Evolutionary conservation across 2,888 invertebrate genomes (phyloP).

Genomic region (Epistrophella euchroma): DNA sequence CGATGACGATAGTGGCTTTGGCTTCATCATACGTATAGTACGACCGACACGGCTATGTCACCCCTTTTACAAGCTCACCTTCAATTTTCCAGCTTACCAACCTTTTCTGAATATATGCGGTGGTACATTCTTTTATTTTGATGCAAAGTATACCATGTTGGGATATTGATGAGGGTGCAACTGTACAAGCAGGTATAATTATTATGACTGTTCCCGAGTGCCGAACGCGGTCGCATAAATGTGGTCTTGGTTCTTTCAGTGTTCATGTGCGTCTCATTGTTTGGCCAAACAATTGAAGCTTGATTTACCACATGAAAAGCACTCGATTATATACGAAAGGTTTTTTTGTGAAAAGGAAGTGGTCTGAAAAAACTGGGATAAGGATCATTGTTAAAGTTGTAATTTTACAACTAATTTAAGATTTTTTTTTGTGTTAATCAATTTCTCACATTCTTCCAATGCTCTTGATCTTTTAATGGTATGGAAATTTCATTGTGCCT

Average conservation of each 20-base stretch:
- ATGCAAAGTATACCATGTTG: conserved; percentile 40
- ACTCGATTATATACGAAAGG: not conserved
- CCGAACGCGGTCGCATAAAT: conserved; percentile 40
- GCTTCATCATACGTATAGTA: not conserved
- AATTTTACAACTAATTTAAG: conserved; percentile 70
- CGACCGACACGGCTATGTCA: conserved; percentile 9
- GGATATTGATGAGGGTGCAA: conserved; percentile 72
- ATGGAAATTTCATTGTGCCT: conserved; percentile 38
- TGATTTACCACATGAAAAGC: conserved; percentile 69
- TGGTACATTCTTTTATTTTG: conserved; percentile 23
- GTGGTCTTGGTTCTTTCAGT: conserved; percentile 58
- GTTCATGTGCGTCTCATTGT: conserved; percentile 60
- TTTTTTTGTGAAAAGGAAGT: not conserved
- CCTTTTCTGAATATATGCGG: not conserved
- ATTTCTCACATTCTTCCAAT: conserved; percentile 5
- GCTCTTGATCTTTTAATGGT: conserved; percentile 58
- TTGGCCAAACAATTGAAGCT: conserved; percentile 72
- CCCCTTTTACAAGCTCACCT: conserved; percentile 52
- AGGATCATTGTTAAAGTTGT: conserved; percentile 63
- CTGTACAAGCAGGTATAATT: conserved; percentile 71
- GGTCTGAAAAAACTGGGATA: not conserved
- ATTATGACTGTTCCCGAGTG: conserved; percentile 70
- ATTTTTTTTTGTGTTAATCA: conserved; percentile 33
- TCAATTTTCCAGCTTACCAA: conserved; percentile 1
- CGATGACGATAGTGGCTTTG: too few species aligned